Evolutionary conservation across 2,113 vertebrate genomes (phyloP), one percentile per base, ranked within the genome.

Genomic region (Seriola rivoliana): DNA sequence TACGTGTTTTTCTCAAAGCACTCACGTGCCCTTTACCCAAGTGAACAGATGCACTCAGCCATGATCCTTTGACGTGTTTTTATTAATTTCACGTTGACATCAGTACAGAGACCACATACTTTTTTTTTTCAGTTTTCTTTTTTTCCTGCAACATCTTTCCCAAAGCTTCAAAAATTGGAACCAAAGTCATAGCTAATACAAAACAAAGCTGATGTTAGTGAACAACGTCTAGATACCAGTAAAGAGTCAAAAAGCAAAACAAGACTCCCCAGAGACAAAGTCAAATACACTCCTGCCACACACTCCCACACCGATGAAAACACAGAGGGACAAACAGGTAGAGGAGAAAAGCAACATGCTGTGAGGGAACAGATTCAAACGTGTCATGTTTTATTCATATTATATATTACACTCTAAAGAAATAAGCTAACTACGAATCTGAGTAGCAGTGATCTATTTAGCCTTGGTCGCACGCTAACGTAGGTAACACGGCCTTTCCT

Each of bases 81-180:
- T 95, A 95, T 95, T 95, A 81, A 94, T 93, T 95, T 91, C 89
- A 95, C 92, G 93, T 93, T 88, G 89, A 95, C 95, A 95, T 94
- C 92, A 95, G 92, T 92, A 95, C 94, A 94, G 92, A 93, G 85
- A 94, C 86, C 89, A 95, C 91, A 93, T 36, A 83, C 62, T 86
- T 87, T 66, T 91, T 84, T 81, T 71, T 21, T 71, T 29, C 64
- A 62, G 74, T 75, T 62, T 69, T 82, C 17, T 68, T 68, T 76
- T 75, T 60, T 66, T 81, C 71, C 71, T 72, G 80, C 80, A 89
- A 91, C 88, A 88, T 86, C 71, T 83, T 79, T 76, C 71, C 68
- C 70, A 78, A 90, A 91, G 79, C 88, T 87, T 90, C 74, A 88
- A 90, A 90, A 88, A 91, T 58, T 75, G 75, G 85, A 94, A 92